Base-by-base conservation (phyloP, 2,113 vertebrate genomes). In the Ramphastos sulfuratus region DNA sequence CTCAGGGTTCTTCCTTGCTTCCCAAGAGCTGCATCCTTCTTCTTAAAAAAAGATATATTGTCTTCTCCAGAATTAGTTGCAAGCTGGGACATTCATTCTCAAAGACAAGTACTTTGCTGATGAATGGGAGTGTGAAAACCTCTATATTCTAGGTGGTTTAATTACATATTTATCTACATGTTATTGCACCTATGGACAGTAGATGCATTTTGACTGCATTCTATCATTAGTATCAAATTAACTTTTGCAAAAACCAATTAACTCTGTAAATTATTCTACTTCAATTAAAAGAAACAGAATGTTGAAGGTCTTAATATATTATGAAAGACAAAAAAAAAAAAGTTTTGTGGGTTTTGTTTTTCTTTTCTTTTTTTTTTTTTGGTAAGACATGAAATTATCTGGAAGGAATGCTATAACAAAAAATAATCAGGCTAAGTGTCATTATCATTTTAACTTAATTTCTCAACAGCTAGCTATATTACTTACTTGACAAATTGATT, bases 221-320 rank as follows among this genome's bases (percentile, higher is more conserved):
- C 89, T 90, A 90, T 96, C 96, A 94, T 71, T 64, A 80, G 58
- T 95, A 96, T 97, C 96, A 98, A 98, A 97, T 97, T 97, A 95
- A 97, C 94, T 97, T 97, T 33, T 20, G 91, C 96, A 96, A 96
- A 97, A 97, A 85, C 79, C 95, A 98, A 96, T 98, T 98, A 98
- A 91, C 55, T 90, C 81, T 95, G 91, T 96, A 97, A 98, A 97
- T 97, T 97, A 97, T 97, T 97, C 89, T 95, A 82, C 93, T 95
- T 96, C 94, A 97, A 96, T 97, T 97, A 97, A 97, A 97, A 95
- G 90, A 87, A 96, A 94, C 64, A 97, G 89, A 97, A 95, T 90
- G 72, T 69, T 83, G 91, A 96, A 96, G 61, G 76, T 85, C 69
- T 87, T 93, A 96, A 87, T 94, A 79, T 60, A 96, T 85, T 91